phyloP scores from a whole-genome alignment of 2,888 invertebrate species.

The Nectonema munidae region DNA sequence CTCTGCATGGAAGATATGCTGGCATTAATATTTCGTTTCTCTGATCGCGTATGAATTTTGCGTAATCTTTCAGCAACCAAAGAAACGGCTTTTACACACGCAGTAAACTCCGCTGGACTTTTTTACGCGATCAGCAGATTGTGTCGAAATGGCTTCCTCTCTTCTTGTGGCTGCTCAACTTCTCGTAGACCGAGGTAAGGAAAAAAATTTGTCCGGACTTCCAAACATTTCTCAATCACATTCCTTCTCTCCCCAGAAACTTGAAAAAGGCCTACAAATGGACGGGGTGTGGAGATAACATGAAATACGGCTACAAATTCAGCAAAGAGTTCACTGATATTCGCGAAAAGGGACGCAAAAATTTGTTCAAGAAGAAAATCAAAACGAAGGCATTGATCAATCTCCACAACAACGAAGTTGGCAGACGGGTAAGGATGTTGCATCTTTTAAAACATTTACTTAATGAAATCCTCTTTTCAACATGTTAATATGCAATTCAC shows the following conservation, averaged over 20 bases:
- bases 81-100: conserved; percentile 30
- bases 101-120: conserved; percentile 33
- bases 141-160: conserved; percentile 55
- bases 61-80: conserved; percentile 28
- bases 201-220: no score
- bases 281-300: conserved; percentile 89
- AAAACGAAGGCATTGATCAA: conserved; percentile 52
- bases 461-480: no score
- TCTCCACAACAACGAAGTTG: conserved; percentile 85
- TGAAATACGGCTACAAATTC: conserved; percentile 80
- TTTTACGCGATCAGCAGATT: conserved; percentile 54
- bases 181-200: no score
- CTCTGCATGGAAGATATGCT: no score
- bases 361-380: conserved; percentile 15
- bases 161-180: conserved; percentile 61
- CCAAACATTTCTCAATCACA: no score
- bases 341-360: conserved; percentile 34
- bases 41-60: no score
- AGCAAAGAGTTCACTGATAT: conserved; percentile 72
- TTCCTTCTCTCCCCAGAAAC: conserved; percentile 48
- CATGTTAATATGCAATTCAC: no score
- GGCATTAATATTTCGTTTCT: no score
- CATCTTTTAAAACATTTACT: conserved; percentile 32
- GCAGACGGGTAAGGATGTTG: conserved; percentile 41
- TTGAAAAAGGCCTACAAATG: conserved; percentile 69